Base-by-base conservation (phyloP, 1,140 invertebrate species). In the Pseudomyrmex cubaensis region DNA sequence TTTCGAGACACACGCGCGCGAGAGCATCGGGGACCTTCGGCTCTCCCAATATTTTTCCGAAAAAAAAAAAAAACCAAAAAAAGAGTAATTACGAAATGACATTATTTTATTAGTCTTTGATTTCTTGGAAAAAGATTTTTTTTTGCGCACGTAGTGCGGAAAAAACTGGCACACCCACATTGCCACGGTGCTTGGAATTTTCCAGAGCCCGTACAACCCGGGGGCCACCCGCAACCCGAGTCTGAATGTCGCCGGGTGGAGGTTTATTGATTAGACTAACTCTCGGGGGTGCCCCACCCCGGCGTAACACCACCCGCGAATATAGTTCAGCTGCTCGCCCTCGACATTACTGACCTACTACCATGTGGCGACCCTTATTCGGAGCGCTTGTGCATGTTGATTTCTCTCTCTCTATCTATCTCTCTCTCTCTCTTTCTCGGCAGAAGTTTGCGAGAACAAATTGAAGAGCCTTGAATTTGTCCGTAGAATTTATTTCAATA, bases 341-440 rank as follows among this genome's bases (percentile, higher is more conserved):
- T 88, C 83, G 74, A 77, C 89, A 90, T 90, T 84, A 92, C 89
- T 92, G 91, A 92, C 91, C 91, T 91, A 92, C 89, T 92, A 87
- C 86, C 85, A 87, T 83, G 54, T 52, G 61, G 54, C 74, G 35
- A n/a, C 20, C 13, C 69, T 74, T 74, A 54, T 35, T 48, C 17
- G 25, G 46, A 22, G 76, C 76, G 50, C 5, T 35, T 35, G 5
- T 70, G 54, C 59, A 52, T 46, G 50, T 62, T 44, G 48, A 46
- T 50, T 22, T 54, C 35, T 35, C 35, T 35, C 2, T 35, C 35
- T 35, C 35, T 35, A 0, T 35, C 35, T 35, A 0, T 25, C 48
- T 50, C 48, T 54, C 0, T 35, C 35, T 35, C 3, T 25, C 25
- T 25, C 25, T 25, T 25, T 25, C 35, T 35, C 35, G 35, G 35